phyloP scores from a whole-genome alignment of 2,888 invertebrate species.

The Hyposoter didymator region DNA sequence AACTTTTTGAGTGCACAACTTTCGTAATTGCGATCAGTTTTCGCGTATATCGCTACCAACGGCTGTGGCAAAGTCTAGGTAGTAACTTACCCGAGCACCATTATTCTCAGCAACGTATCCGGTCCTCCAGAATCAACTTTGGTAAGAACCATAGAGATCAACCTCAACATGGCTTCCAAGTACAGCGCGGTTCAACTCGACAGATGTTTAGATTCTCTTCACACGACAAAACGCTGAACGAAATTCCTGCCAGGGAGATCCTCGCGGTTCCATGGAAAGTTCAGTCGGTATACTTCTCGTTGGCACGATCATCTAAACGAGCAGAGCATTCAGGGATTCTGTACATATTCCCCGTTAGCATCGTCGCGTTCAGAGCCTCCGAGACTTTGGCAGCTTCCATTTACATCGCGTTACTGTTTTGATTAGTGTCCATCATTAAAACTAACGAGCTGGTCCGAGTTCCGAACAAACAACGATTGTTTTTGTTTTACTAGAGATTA shows the following conservation, averaged over 20 bases:
- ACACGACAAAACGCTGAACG: not conserved
- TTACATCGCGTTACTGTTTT: not conserved
- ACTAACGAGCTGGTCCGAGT: not conserved
- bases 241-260: not conserved
- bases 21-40: conserved; percentile 52
- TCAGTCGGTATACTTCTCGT: conserved; percentile 22
- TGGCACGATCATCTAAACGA: conserved; percentile 1
- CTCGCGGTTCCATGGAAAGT: not conserved
- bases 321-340: not conserved
- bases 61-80: not conserved
- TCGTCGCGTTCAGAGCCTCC: not conserved
- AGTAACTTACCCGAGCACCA: conserved; percentile 13
- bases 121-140: conserved; percentile 20
- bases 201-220: conserved; percentile 1
- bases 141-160: conserved; percentile 16
- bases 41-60: not conserved
- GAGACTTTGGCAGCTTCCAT: not conserved
- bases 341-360: conserved; percentile 8
- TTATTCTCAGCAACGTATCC: conserved; percentile 7
- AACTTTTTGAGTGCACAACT: conserved; percentile 41
- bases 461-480: not conserved
- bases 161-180: conserved; percentile 27
- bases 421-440: not conserved
- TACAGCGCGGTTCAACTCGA: not conserved
- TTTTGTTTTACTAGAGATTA: not conserved